These are phyloP conservation scores for Drosophila miranda DNA, from an alignment of 1,140 invertebrate species.

Conservation along the genomic window DNA sequence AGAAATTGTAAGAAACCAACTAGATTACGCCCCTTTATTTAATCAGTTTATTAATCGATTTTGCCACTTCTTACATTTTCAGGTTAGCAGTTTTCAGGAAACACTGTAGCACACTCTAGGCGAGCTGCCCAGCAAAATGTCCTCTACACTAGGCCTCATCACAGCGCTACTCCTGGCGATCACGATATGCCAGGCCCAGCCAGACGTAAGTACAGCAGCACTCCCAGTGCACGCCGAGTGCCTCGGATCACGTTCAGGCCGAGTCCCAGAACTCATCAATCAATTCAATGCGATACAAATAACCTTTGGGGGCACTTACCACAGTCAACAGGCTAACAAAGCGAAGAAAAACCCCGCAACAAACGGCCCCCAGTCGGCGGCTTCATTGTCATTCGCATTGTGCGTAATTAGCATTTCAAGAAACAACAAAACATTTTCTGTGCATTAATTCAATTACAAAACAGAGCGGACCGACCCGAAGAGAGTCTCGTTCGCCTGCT, in stretches of 20 bases:
- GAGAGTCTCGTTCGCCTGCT: constrained; percentile 16
- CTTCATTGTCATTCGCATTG: constrained; percentile 70
- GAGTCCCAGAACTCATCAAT: constrained; percentile 66
- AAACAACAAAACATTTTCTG: constrained; percentile 62
- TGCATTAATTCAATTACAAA: constrained; percentile 80
- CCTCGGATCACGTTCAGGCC: constrained; percentile 45
- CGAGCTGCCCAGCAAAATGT: constrained; percentile 58
- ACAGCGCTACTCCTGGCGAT: constrained; percentile 70
- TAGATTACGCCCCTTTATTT: too few relatives aligned
- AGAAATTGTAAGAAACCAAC: too few relatives aligned
- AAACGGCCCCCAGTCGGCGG: constrained; percentile 54
- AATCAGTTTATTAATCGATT: neutral
- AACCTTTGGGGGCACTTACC: constrained; percentile 48
- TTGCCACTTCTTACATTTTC: constrained; percentile 28
- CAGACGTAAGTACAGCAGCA: constrained; percentile 73
- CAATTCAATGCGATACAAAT: constrained; percentile 65
- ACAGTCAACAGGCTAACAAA: constrained; percentile 49
- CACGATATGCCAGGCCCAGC: constrained; percentile 77
- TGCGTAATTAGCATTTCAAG: constrained; percentile 75
- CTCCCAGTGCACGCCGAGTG: constrained; percentile 7
- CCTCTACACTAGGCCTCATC: constrained; percentile 58
- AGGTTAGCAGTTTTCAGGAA: constrained; percentile 60
- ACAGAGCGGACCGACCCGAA: constrained; percentile 37
- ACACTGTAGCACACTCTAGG: constrained; percentile 36
- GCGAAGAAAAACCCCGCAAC: constrained; percentile 32